Evolutionary conservation across 2,797 vertebrate genomes (phyloP).

Genomic region (Phoxinus dragarum): DNA sequence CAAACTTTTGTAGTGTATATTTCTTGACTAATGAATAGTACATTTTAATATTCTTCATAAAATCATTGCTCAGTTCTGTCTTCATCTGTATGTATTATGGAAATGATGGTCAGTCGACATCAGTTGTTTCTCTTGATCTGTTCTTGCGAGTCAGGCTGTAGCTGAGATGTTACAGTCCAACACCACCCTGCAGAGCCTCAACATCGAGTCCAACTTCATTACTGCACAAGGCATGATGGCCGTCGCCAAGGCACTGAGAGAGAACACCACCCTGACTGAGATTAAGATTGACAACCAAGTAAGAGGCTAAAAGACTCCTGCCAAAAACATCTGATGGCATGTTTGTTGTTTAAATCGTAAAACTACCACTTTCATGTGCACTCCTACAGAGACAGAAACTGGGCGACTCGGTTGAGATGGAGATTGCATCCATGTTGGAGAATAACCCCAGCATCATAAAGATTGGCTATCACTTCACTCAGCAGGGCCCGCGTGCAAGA

Average conservation of each 20-base stretch:
- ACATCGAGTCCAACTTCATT: conserved; percentile 98
- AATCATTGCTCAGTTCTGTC: background rate
- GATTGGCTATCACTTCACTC: conserved; percentile 94
- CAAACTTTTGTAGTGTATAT: background rate
- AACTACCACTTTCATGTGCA: background rate
- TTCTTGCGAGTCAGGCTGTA: conserved; percentile 78
- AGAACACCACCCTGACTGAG: conserved; percentile 85
- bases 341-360: background rate
- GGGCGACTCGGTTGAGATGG: conserved; percentile 93
- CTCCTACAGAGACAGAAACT: conserved; percentile 86
- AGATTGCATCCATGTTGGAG: conserved; percentile 94
- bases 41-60: background rate
- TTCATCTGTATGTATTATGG: background rate
- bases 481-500: conserved; percentile 91
- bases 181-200: conserved; percentile 89
- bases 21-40: background rate
- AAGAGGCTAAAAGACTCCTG: background rate
- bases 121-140: conserved; percentile 33
- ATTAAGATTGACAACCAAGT: conserved; percentile 97
- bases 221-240: conserved; percentile 89
- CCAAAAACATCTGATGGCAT: background rate
- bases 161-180: conserved; percentile 94
- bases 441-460: conserved; percentile 89
- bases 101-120: background rate
- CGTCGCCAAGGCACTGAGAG: conserved; percentile 85